These are phyloP conservation scores for Spea bombifrons DNA, from an alignment of 2,113 vertebrate genomes.

Conservation along the genomic window DNA sequence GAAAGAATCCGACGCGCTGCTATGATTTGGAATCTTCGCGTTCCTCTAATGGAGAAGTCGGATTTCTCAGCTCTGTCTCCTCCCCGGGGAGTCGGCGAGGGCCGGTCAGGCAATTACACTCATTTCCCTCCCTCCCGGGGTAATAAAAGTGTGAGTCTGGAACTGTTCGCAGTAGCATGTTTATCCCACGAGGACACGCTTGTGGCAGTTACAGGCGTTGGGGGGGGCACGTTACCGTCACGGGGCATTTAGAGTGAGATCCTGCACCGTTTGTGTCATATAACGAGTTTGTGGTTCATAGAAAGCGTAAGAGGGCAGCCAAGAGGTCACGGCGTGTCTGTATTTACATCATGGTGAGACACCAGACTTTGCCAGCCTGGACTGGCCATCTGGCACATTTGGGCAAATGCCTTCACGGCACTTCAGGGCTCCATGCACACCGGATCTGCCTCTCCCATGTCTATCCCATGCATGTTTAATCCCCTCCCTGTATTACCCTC, in stretches of 20 bases:
- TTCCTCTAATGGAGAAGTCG: conserved; percentile 2
- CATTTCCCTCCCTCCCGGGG: background rate
- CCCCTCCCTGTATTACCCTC: too few species aligned
- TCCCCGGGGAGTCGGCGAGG: background rate
- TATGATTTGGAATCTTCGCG: background rate
- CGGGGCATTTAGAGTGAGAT: background rate
- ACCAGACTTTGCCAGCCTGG: too few species aligned
- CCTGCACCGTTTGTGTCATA: too few species aligned
- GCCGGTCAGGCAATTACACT: conserved; percentile 16
- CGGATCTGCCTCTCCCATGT: too few species aligned
- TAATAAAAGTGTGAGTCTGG: background rate
- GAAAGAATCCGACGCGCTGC: background rate
- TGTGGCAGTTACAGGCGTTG: background rate
- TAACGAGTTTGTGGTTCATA: too few species aligned
- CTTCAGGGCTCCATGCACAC: too few species aligned
- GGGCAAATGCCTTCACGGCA: too few species aligned
- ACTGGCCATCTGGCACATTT: too few species aligned
- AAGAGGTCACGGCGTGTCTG: too few species aligned
- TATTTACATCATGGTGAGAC: too few species aligned
- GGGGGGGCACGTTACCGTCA: background rate
- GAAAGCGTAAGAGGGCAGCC: too few species aligned
- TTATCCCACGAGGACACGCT: background rate
- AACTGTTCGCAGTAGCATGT: background rate
- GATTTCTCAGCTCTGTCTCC: background rate
- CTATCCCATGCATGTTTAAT: too few species aligned